phyloP scores from a whole-genome alignment of 2,113 vertebrate species.

The Dipodomys stephensi region DNA sequence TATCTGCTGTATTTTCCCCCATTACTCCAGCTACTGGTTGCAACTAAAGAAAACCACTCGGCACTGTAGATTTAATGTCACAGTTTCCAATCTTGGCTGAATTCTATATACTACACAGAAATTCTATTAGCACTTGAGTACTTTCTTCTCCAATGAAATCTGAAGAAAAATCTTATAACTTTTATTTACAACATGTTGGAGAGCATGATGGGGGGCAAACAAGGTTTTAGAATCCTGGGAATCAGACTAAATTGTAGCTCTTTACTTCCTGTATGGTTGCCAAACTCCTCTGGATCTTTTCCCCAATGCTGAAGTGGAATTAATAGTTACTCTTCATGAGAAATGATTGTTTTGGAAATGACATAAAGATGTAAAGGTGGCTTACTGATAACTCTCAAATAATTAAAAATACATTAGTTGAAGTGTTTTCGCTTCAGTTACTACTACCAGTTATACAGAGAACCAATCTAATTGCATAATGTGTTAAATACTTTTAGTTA shows the following conservation, averaged over 20 bases:
- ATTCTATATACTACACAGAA: neutral
- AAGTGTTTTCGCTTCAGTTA: neutral
- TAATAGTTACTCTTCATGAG: neutral
- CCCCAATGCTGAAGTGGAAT: neutral
- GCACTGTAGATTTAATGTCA: neutral
- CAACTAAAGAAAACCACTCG: conserved; percentile 14
- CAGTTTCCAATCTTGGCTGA: conserved; percentile 18
- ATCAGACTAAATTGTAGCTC: conserved; percentile 13
- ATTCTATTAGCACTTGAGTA: neutral
- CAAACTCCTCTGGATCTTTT: conserved; percentile 4
- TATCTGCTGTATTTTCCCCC: neutral
- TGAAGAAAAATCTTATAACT: conserved; percentile 14
- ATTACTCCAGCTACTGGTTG: neutral
- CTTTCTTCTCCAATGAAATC: conserved; percentile 10
- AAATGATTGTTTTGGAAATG: neutral
- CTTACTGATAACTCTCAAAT: conserved; percentile 25
- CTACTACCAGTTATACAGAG: neutral
- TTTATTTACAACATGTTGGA: conserved; percentile 43
- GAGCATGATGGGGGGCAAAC: neutral
- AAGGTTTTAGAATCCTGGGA: neutral
- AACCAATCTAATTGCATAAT: neutral
- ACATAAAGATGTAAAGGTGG: neutral
- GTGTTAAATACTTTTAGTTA: conserved; percentile 5
- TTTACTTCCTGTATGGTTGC: neutral
- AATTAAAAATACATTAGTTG: neutral